A percentile compares a stretch with the other conserved stretches of the same genome.
These are phyloP conservation scores for Geotrupes spiniger DNA, from an alignment of 2,888 invertebrate species.

Conservation along the genomic window DNA sequence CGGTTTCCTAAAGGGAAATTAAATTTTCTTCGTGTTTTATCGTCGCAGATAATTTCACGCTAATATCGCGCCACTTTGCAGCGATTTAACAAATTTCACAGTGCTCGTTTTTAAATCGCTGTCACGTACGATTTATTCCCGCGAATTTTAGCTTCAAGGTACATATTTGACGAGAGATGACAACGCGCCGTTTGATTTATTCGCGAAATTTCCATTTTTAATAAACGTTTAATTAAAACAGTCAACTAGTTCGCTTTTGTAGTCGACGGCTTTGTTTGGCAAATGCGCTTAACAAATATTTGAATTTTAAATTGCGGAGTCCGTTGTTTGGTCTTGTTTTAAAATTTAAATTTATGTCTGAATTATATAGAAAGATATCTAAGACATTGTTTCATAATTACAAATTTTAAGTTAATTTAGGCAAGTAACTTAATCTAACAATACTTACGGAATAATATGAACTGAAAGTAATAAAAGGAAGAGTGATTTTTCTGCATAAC, in stretches of 20 bases:
- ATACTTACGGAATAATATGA: too few species aligned
- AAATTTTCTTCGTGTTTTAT: constrained; percentile 23
- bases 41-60: constrained; percentile 12
- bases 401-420: too few species aligned
- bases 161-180: too few species aligned
- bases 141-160: too few species aligned
- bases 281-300: constrained; percentile 17
- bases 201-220: constrained; percentile 11
- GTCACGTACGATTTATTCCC: too few species aligned
- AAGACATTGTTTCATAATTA: too few species aligned
- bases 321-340: background rate
- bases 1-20: constrained; percentile 32
- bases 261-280: constrained; percentile 9
- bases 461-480: too few species aligned
- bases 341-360: constrained; percentile 8
- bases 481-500: too few species aligned
- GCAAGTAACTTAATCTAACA: too few species aligned
- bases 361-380: too few species aligned
- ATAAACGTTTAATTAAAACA: constrained; percentile 14
- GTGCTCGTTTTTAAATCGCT: too few species aligned
- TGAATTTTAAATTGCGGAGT: constrained; percentile 11
- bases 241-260: constrained; percentile 7
- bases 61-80: constrained; percentile 2
- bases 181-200: background rate
- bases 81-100: background rate